Evolutionary conservation across 2,113 vertebrate genomes (phyloP).

Genomic region (Lanius collurio): DNA sequence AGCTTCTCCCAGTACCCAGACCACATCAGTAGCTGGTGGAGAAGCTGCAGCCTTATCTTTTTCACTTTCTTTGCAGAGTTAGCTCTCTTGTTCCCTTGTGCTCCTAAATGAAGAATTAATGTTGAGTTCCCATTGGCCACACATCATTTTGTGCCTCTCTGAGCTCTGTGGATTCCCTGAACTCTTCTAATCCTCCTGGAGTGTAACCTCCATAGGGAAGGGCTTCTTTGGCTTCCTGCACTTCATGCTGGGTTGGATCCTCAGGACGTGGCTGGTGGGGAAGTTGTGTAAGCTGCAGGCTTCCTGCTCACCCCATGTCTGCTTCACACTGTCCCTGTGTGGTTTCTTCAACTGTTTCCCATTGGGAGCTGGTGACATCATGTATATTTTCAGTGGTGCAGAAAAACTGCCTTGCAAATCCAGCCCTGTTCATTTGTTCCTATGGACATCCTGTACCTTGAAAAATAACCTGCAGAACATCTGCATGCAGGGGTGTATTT

Average conservation of each 20-base stretch:
- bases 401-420: neutral
- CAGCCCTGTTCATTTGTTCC: neutral
- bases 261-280: neutral
- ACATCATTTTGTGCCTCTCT: rapidly evolving
- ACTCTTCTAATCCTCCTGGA: neutral
- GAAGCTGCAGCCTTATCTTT: neutral
- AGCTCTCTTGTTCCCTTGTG: neutral
- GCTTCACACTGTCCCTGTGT: neutral
- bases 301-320: neutral
- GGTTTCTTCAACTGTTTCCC: neutral
- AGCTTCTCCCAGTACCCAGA: neutral
- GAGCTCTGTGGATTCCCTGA: neutral
- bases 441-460: neutral
- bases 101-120: neutral
- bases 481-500: neutral
- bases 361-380: neutral
- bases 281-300: neutral
- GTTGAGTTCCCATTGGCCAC: rapidly evolving
- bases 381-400: neutral
- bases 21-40: neutral
- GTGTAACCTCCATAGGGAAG: neutral
- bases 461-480: slow-evolving; percentile 9
- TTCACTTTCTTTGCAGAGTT: neutral
- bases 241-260: rapidly evolving
- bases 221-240: neutral